Base-by-base conservation (phyloP, 2,888 invertebrate species). In the Nasonia oneida region DNA sequence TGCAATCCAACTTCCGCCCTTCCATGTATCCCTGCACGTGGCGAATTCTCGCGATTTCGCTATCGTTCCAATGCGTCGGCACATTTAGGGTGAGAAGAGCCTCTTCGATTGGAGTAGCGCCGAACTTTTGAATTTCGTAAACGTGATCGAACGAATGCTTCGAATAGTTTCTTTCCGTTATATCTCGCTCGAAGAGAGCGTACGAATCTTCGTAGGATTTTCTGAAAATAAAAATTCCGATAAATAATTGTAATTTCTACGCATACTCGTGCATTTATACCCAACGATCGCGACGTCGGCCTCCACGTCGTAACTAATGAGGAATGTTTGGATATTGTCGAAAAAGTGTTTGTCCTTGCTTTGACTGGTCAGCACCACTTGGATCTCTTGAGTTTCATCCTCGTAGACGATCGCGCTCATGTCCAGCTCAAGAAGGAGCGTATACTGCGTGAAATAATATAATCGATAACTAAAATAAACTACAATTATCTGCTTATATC, bases 101-200 rank as follows among this genome's bases (percentile, higher is more conserved):
- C 85, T 92, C 91, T 18, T 93, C 91, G 6, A 94, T 90, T 10
- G 93, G 92, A 89, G 94, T 94, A 0, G 87, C 88, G 29, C 94
- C 94, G 80, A 93, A 92, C 89, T 94, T 94, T 74, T 89, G 90
- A 14, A 92, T 87, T 80, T 90, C 90, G 81, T 91, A 93, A 50
- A 91, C 83, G 57, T 93, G 93, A 73, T 90, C 89, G 75, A 92
- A 92, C 70, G 90, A 91, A 81, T 92, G 90, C 6, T 80, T 90
- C 76, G 91, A 91, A n/a, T 2, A 89, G 84, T 83, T 90, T 89
- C 70, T 89, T 18, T 70, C n/a, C 8, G 12, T 88, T n/a, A 90
- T 78, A 76, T 89, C 89, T n/a, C 89, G 90, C 74, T 90, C 86
- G 57, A 90, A 90, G 87, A 91, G 93, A 2, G 92, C 92, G 87